Conservation (phyloP, 2,113 vertebrate genomes). For the Scomber colias region DNA sequence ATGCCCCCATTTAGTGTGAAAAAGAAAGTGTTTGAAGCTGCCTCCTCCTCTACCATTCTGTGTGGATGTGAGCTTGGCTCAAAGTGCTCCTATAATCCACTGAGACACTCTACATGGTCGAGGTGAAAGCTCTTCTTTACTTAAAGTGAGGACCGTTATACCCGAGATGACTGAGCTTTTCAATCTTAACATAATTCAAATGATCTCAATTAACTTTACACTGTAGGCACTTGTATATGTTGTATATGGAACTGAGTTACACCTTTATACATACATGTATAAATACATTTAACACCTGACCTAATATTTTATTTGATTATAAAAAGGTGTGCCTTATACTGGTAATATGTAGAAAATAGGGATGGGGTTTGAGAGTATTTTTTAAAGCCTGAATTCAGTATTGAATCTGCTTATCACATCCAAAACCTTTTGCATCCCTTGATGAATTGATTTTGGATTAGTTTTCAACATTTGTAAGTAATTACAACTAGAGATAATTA, state of each 20-base stretch:
- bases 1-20: slow-evolving; percentile 33
- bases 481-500: neutral
- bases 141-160: neutral
- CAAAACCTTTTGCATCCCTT: neutral
- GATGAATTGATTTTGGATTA: neutral
- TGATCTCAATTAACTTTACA: slow-evolving; percentile 28
- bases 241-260: neutral
- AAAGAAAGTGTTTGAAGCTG: slow-evolving; percentile 57
- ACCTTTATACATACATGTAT: neutral
- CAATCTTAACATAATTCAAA: slow-evolving; percentile 32
- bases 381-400: neutral
- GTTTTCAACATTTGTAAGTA: neutral
- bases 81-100: slow-evolving; percentile 57
- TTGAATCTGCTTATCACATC: neutral
- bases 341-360: neutral
- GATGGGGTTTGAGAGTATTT: neutral
- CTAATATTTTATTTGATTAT: slow-evolving; percentile 15
- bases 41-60: slow-evolving; percentile 41
- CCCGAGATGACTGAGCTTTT: slow-evolving; percentile 11
- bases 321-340: neutral
- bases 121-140: slow-evolving; percentile 46
- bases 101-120: slow-evolving; percentile 42
- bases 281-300: slow-evolving; percentile 2
- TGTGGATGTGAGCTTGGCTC: slow-evolving; percentile 52
- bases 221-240: neutral